Conservation (phyloP, 2,888 invertebrate species). For the Dione juno region DNA sequence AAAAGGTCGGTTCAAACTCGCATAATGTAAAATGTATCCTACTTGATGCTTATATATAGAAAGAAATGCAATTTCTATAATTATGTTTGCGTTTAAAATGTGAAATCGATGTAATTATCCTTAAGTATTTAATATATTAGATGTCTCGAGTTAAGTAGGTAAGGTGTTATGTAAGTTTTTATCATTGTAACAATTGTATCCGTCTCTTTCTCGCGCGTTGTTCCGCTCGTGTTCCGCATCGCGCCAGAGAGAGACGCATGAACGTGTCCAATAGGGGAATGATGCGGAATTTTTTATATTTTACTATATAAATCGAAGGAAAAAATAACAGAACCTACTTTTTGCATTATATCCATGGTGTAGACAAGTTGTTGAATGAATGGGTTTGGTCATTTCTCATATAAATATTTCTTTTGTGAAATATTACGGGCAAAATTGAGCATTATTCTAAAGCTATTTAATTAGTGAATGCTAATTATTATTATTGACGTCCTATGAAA, state of each 20-base stretch:
- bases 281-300: constrained; percentile 80
- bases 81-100: constrained; percentile 53
- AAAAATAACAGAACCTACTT: constrained; percentile 68
- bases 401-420: neutral
- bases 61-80: constrained; percentile 51
- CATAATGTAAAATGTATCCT: constrained; percentile 42
- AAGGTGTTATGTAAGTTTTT: constrained; percentile 79
- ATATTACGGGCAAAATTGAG: too few species aligned
- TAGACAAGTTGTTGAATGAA: constrained; percentile 13
- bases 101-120: constrained; percentile 71
- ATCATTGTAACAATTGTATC: constrained; percentile 69
- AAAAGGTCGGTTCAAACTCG: constrained; percentile 33
- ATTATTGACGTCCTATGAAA: too few species aligned
- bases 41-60: constrained; percentile 42
- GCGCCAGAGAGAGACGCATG: constrained; percentile 58
- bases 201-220: constrained; percentile 59
- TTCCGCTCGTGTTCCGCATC: constrained; percentile 39
- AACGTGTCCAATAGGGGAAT: constrained; percentile 80
- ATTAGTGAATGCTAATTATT: too few species aligned
- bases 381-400: too few species aligned
- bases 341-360: constrained; percentile 11
- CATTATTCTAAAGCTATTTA: too few species aligned
- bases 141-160: constrained; percentile 77
- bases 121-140: constrained; percentile 81
- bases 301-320: constrained; percentile 81